A percentile compares a stretch with the other conserved stretches of the same genome.
phyloP scores from a whole-genome alignment of 2,888 invertebrate genomes.

The Poecilobothrus nobilitatus region DNA sequence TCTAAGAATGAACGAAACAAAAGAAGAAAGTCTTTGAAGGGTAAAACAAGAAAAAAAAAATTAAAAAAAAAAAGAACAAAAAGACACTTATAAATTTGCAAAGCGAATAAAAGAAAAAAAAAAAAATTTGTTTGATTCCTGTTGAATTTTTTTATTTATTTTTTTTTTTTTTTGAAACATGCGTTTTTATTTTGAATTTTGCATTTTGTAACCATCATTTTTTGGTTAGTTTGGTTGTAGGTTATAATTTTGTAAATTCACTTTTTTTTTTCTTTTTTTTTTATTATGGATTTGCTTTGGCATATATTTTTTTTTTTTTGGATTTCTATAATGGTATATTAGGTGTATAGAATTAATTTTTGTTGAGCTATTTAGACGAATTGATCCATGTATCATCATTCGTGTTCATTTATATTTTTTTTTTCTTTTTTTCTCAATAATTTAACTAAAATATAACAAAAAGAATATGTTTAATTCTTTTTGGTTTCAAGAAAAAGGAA shows the following conservation, averaged over 20 bases:
- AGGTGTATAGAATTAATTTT: constrained; percentile 1
- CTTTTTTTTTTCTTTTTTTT: not conserved
- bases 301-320: too few species aligned
- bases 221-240: not conserved
- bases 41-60: too few species aligned
- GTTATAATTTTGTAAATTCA: constrained; percentile 1
- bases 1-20: not conserved
- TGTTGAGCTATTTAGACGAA: constrained; percentile 4
- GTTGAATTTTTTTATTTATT: not conserved
- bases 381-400: constrained; percentile 1
- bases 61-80: too few species aligned
- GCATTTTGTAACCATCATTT: not conserved
- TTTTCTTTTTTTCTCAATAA: not conserved
- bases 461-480: not conserved
- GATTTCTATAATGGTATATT: constrained; percentile 4
- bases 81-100: not conserved
- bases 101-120: not conserved
- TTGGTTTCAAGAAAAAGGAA: not conserved
- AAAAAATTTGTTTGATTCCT: not conserved
- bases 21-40: not conserved
- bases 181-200: not conserved
- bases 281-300: not conserved
- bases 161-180: not conserved
- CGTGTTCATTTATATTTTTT: not conserved
- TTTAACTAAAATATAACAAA: not conserved